Evolutionary conservation across 2,113 vertebrate species (phyloP), one percentile per base, ranked within the genome.

Genomic region (Rhinolophus sinicus): DNA sequence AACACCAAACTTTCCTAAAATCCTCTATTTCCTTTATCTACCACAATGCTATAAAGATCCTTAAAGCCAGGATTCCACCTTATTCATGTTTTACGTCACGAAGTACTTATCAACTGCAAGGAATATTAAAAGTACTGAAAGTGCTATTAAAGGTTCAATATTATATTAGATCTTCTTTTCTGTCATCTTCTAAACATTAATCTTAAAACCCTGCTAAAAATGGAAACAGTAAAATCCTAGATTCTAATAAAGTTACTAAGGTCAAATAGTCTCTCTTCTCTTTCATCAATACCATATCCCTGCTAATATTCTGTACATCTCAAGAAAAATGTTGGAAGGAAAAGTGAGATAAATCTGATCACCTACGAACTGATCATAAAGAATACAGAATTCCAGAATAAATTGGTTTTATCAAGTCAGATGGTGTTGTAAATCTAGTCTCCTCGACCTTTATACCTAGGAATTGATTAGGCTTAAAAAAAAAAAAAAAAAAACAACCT

Each of bases 371-470:
- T 93, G 52, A 81, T 73, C 47, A 84, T 24, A 72, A 94, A 88
- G 15, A 94, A 88, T 7, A 62, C 10, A 7, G 4, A 76, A 87
- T 81, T 88, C 44, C 60, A 73, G 30, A 96, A 90, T 93, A 96
- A 76, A 93, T 80, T 40, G 80, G 95, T 44, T 84, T 90, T 94
- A 52, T 62, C 21, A 72, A 95, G 50, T 91, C n/a, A 94, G 40
- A 76, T 75, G 26, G 50, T 72, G 28, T 30, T 65, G 14, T 69
- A 95, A 96, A 64, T 30, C 19, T 81, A 87, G 10, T 76, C 22
- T n/a, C 69, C 12, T 78, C 26, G 8, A 86, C 33, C 35, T 92
- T 72, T 38, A 35, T 18, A 84, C 4, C 83, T 67, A 95, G n/a
- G 65, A 88, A 80, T 84, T 52, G 95, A 50, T 87, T 47, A 54